Base-by-base conservation (phyloP, 2,888 invertebrate species). In the Aspidiotus rigidus region DNA sequence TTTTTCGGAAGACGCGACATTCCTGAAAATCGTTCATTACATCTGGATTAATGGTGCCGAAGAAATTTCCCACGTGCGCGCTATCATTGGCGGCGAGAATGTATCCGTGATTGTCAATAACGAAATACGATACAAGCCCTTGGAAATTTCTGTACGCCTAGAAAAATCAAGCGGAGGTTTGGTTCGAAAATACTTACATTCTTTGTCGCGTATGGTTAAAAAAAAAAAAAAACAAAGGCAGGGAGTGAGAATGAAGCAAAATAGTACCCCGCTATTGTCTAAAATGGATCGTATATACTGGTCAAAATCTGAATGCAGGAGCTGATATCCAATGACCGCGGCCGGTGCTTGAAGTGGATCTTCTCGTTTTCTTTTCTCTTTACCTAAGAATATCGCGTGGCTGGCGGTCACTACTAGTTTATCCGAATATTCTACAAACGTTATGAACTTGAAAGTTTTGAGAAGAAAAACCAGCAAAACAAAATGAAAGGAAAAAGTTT, bases 31-130 rank as follows among this genome's bases (percentile, higher is more conserved):
- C 83, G 69, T 83, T 80, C 89, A 93, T 90, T 39, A 75, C 70
- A n/a, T 70, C 69, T 11, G 73, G 73, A 61, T 88, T 84, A 60
- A 93, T 84, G 77, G 88, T 89, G 1, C 94, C 95, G 76, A 94
- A 90, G 78, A 94, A 94, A 75, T 84, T 84, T 3, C 95, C 95
- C 0, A 90, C 89, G 71, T 90, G 84, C 53, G 79, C 81, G 0
- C 81, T 78, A 69, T 86, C 83, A 75, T 91, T 86, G 15, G 90
- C 88, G n/a, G 88, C 85, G 1, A 91, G 79, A 64, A 96, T 89
- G 78, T 93, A 96, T 13, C 95, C 96, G 77, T 93, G 94, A 79
- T 95, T 93, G 77, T 96, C 96, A 69, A 96, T 80, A 49, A 96
- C 87, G 77, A 28, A 59, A 7, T 17, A 59, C 42, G 39, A 59